Evolutionary conservation across 2,113 vertebrate species (phyloP).

Genomic region (Meleagris gallopavo): DNA sequence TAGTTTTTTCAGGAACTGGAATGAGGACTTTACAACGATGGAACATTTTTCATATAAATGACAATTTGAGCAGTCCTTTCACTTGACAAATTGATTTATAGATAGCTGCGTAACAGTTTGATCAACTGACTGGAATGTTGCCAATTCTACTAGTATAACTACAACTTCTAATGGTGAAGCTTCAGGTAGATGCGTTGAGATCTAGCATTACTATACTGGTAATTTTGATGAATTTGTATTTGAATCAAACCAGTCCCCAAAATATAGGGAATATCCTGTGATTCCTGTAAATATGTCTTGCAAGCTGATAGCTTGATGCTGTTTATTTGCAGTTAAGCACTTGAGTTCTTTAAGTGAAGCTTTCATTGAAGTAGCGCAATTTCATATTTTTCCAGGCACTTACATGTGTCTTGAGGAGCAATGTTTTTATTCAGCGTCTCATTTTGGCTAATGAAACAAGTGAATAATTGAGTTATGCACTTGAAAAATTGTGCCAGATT

Average conservation of each 20-base stretch:
- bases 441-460: constrained; percentile 8
- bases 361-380: not conserved
- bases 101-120: not conserved
- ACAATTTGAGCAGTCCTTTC: not conserved
- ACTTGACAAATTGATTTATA: not conserved
- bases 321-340: not conserved
- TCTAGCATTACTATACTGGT: not conserved
- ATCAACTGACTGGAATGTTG: not conserved
- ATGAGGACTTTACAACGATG: not conserved
- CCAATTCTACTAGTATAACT: not conserved
- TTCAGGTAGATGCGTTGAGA: not conserved
- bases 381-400: not conserved
- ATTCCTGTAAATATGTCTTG: not conserved
- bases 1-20: not conserved
- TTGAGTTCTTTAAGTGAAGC: not conserved
- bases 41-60: not conserved
- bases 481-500: not conserved
- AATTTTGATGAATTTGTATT: not conserved
- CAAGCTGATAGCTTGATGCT: not conserved
- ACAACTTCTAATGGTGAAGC: not conserved
- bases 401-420: not conserved
- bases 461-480: not conserved
- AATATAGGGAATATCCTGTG: not conserved
- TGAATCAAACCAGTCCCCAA: not conserved
- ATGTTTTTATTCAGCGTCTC: not conserved